A percentile compares a stretch with the other conserved stretches of the same genome.
phyloP scores from a whole-genome alignment of 2,113 vertebrate genomes.

The Pelobates fuscus region DNA sequence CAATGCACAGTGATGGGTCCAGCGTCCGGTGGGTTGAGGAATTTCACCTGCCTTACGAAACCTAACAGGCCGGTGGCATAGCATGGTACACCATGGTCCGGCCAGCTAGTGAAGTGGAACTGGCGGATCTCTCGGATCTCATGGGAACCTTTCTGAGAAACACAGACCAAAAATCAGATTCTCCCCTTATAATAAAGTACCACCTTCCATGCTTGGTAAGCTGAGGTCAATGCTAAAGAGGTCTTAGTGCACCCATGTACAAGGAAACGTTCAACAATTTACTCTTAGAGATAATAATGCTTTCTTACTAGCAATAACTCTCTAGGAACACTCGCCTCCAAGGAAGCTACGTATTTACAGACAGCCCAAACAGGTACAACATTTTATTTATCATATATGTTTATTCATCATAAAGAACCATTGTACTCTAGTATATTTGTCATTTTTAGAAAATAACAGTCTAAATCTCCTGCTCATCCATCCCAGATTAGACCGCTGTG shows the following conservation, averaged over 20 bases:
- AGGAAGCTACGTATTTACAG: too few species aligned
- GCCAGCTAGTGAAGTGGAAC: conserved; percentile 99
- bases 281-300: too few species aligned
- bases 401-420: too few species aligned
- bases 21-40: conserved; percentile 90
- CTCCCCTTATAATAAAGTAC: rapidly evolving
- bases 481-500: background rate
- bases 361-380: too few species aligned
- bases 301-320: too few species aligned
- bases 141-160: conserved; percentile 92
- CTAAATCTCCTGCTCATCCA: too few species aligned
- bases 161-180: conserved; percentile 57
- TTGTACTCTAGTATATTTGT: too few species aligned
- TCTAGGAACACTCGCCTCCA: too few species aligned
- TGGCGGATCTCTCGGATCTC: conserved; percentile 96
- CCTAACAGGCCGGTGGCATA: conserved; percentile 93
- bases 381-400: too few species aligned
- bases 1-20: conserved; percentile 92
- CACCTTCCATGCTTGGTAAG: rapidly evolving
- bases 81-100: conserved; percentile 94
- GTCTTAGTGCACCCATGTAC: too few species aligned
- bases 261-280: too few species aligned
- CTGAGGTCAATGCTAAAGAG: background rate
- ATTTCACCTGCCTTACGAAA: conserved; percentile 95
- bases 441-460: too few species aligned